Base-by-base conservation (phyloP, 2,113 vertebrate species). In the Anolis carolinensis region DNA sequence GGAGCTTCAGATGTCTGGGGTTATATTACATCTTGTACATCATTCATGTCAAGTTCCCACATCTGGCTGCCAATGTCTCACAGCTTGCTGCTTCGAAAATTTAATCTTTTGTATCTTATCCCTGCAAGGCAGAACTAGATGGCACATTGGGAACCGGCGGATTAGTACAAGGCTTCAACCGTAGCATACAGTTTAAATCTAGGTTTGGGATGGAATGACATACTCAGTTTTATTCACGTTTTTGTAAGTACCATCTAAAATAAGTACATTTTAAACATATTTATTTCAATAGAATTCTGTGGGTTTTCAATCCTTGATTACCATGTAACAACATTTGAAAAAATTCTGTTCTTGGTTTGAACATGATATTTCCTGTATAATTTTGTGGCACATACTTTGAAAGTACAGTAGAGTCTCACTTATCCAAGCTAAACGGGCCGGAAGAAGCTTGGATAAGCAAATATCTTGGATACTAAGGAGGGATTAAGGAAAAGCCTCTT, bases 51-150 rank as follows among this genome's bases (percentile, higher is more conserved):
- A 81, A 70, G 67, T 71, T 7, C 86, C 48, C 83, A 30, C 80
- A 81, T 76, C 23, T 86, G 34, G 39, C 70, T 82, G 70, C 39
- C 63, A 85, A 48, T 36, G 27, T 75, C 55, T 85, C 44, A 86
- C 20, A 91, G 59, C 7, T 71, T 86, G 2, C 8, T 88, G 20
- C 59, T 72, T 88, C 65, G 6, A 39, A 62, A 18, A 82, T 18
- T 73, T 85, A 82, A 68, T 88, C 14, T 82, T 90, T 72, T 84
- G 52, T 21, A 89, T 89, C 70, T 92, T 78, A 59, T 82, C 67
- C 21, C 18, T 82, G 32, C 65, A 44, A 87, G 14, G 55, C 71
- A 88, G 80, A 76, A 44, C 30, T 79, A 27, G 1, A 81, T 0
- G 14, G 27, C 36, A 72, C 11, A 1, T 62, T 85, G 36, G 36